phyloP scores from a whole-genome alignment of 2,113 vertebrate species.

The Aldabrachelys gigantea region DNA sequence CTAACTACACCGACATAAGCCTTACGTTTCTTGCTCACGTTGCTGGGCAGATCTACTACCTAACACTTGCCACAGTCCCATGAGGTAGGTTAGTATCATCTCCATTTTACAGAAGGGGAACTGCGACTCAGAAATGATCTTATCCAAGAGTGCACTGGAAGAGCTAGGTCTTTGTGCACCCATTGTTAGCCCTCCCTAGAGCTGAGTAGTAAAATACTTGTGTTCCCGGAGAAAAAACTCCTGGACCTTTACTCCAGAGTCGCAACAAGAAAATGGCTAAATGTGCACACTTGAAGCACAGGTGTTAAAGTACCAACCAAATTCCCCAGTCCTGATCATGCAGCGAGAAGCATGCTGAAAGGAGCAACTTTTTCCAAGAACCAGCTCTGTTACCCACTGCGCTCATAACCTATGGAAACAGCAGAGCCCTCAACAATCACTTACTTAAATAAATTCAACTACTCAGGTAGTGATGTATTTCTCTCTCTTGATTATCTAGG shows the following conservation, averaged over 20 bases:
- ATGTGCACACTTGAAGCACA: neutral
- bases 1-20: too few relatives aligned
- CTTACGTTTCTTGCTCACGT: neutral
- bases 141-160: neutral
- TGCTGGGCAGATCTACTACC: neutral
- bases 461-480: neutral
- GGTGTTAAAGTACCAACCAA: neutral
- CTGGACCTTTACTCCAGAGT: neutral
- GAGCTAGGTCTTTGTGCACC: neutral
- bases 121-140: neutral
- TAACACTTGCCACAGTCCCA: neutral
- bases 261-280: neutral
- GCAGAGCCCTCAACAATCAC: neutral
- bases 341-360: neutral
- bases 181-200: neutral
- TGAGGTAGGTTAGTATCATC: fast-evolving
- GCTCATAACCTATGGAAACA: neutral
- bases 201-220: neutral
- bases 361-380: neutral
- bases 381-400: neutral
- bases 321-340: neutral
- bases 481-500: neutral
- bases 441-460: fast-evolving
- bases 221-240: neutral
- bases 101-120: neutral